phyloP scores from a whole-genome alignment of 2,888 invertebrate genomes.

The Drosophila nigricruria region DNA sequence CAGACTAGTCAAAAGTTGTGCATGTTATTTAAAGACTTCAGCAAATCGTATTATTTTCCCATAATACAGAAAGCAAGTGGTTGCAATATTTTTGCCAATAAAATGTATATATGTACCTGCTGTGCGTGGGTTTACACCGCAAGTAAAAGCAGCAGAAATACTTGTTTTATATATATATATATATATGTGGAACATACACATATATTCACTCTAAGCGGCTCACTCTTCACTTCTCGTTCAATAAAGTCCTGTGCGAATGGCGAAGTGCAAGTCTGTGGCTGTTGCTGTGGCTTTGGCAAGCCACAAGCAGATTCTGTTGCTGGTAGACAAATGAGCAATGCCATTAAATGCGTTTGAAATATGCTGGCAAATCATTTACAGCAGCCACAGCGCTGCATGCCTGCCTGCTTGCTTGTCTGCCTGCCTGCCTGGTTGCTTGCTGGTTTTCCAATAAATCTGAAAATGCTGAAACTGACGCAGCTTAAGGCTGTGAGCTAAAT shows the following conservation, averaged over 20 bases:
- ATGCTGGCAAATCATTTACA: conserved; percentile 73
- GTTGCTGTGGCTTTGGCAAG: conserved; percentile 21
- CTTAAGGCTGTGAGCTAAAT: conserved; percentile 46
- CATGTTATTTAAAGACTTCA: neutral
- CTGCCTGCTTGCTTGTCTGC: neutral
- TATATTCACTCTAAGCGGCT: conserved; percentile 11
- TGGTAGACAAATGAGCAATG: conserved; percentile 72
- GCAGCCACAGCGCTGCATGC: conserved; percentile 25
- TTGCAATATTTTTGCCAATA: conserved; percentile 6
- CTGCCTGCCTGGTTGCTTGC: conserved; percentile 15
- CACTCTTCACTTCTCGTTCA: conserved; percentile 4
- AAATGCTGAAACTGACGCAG: conserved; percentile 41
- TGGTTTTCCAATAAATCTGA: conserved; percentile 59
- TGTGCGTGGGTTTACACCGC: conserved; percentile 51
- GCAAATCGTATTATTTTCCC: neutral
- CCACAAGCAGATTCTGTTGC: conserved; percentile 51
- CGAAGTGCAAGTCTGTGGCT: conserved; percentile 41
- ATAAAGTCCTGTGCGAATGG: conserved; percentile 29
- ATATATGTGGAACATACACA: conserved; percentile 15
- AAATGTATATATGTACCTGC: conserved; percentile 12
- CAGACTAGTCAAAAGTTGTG: neutral
- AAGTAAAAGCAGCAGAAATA: conserved; percentile 38
- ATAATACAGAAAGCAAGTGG: neutral
- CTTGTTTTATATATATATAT: conserved; percentile 4
- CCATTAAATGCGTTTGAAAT: conserved; percentile 73